Evolutionary conservation across 37 sponge, comb jelly and placozoan species (phyloP), one percentile per base, ranked within the genome.

Genomic region (Eunapius fragilis): DNA sequence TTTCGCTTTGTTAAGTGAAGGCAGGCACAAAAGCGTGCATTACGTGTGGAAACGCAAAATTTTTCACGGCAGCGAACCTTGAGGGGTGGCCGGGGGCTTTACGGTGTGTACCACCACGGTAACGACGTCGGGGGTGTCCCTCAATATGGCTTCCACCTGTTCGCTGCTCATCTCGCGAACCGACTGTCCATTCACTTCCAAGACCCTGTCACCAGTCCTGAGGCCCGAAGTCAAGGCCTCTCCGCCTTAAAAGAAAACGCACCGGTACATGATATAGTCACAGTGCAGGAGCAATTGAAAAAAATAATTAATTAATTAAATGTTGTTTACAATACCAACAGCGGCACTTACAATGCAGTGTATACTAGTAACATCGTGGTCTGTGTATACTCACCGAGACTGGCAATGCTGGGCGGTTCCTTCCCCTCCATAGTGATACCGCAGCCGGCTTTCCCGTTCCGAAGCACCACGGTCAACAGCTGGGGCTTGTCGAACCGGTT

Each of bases 111-210:
- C n/a, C 73, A 87, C 69, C 0, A 87, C 76, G 0, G 32, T 73
- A 0, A 81, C 88, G 5, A 31, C n/a, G 2, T 73, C 70, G n/a
- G 48, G 31, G 28, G 31, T 13, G 0, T 83, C 75, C 0, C 36
- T 3, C 0, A 87, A 67, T 36, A 87, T 25, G 69, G 4, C 31
- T 5, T 76, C 82, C 2, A 82, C 82, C 36, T 87, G 76, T 37
- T 81, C 67, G 48, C 71, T 75, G 25, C 28, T 37, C 37, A 75
- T 2, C 30, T n/a, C 37, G 31, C 82, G 72, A 14, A 87, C 88
- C 50, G 68, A 75, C 14, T 0, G 45, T 1, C 82, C 88, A 76
- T 87, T 87, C 50, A 87, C 88, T 67, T 87, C 88, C 25, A 87
- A 67, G 24, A 87, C 31, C 49, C 30, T 81, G 36, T 87, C 88